Base-by-base conservation (phyloP, 2,888 invertebrate species). In the Linhomoeus sp. region DNA sequence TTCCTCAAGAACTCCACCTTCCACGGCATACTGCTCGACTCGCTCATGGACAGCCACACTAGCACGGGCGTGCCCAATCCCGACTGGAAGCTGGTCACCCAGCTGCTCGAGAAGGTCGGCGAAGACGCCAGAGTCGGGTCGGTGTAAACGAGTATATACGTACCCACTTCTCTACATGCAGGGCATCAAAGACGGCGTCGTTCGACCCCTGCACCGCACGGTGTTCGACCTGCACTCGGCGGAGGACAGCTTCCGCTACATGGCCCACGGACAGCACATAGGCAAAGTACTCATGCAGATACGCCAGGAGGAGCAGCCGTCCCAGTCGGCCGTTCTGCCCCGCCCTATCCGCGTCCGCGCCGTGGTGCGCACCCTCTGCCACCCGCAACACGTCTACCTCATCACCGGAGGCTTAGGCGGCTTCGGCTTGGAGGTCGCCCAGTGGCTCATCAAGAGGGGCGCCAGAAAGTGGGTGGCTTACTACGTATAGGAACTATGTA, bases 1-100 rank as follows among this genome's bases (percentile, higher is more conserved):
- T 88, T 92, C 73, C 69, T 90, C 58, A 87, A 84, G 67, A 90
- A 92, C 66, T 81, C 84, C 14, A 78, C 85, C n/a, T 87, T 92
- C 77, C 88, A 90, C 69, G 90, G 90, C 54, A 86, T 92, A 61
- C 72, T 90, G 37, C 70, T 92, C 60, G 90, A 92, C 70, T 81
- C 84, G 38, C 72, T 90, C 47, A 84, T 88, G 52, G 73, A 71
- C 2, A 66, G 67, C 17, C 46, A 42, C 33, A 72, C 73, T 48
- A 44, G 43, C 9, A 81, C 83, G 48, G 80, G 81, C 66, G 12
- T 29, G 7, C 2, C 24, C 3, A 40, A 23, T 40, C 22, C 20
- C 5, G 40, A 40, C 40, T 19, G 19, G 33, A 3, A 2, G 3
- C 9, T 7, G 9, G 26, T n/a, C 43, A 15, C 7, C 7, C n/a